Base-by-base conservation (phyloP, 2,888 invertebrate genomes). In the Aleiodes alternator region DNA sequence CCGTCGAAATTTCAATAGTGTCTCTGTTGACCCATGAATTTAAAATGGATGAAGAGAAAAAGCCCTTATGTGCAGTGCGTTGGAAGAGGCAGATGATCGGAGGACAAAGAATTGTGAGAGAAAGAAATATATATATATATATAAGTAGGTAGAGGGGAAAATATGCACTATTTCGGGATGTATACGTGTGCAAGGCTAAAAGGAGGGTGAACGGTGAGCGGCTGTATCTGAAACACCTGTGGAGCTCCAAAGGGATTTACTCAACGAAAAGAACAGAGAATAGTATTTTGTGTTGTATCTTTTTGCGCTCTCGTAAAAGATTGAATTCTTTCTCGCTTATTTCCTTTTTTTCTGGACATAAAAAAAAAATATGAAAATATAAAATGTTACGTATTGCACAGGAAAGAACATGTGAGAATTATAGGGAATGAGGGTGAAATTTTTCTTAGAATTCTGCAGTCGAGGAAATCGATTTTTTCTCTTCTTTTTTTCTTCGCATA, bases 181-280 rank as follows among this genome's bases (percentile, higher is more conserved):
- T 55, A 72, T 14, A 59, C 43, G 53, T 64, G 66, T 64, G 66
- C 23, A 14, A 50, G 55, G 43, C 50, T 48, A 51, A 72, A 50
- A 51, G 29, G 66, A 29, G 76, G 69, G 43, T 59, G 72, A 71
- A 77, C 68, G 77, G 72, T 64, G 69, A 38, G 72, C 75, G 74
- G 73, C 72, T 80, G 79, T 80, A 80, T 81, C 74, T 78, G 70
- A 81, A 81, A 81, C 80, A 81, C 80, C 80, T 81, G 80, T 81
- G 75, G 80, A 79, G 80, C 73, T 81, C 79, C 76, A 79, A 79
- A 80, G 78, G 79, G 78, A 78, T 80, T 77, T 78, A 43, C 74
- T 70, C 73, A 73, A 61, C 69, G 64, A 75, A 43, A 72, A 75
- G 75, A 75, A 71, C 43, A 43, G 51, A 50, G 69, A 74, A 70